These are phyloP conservation scores for Lycopodina hypogea DNA, from an alignment of 37 sponge, comb jelly and placozoan species.

Conservation along the genomic window DNA sequence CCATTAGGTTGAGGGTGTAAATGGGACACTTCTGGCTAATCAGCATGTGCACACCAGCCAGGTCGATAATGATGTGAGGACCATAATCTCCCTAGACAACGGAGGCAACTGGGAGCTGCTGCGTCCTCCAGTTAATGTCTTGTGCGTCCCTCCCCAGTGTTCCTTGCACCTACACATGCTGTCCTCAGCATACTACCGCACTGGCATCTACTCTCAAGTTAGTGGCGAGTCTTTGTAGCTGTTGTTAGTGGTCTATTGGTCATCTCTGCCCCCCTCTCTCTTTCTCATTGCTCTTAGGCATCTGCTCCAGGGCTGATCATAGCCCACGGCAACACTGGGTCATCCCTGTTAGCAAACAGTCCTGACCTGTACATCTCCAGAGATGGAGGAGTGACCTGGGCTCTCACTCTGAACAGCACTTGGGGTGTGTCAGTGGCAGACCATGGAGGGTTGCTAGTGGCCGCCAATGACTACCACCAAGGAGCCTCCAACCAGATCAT, in stretches of 20 bases:
- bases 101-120: constrained; percentile 71
- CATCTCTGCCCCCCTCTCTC: background rate
- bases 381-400: constrained; percentile 76
- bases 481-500: constrained; percentile 23
- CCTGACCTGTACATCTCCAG: constrained; percentile 71
- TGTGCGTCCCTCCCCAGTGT: constrained; percentile 57
- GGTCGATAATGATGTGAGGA: constrained; percentile 13
- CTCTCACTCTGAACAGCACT: constrained; percentile 39
- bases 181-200: constrained; percentile 45
- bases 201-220: constrained; percentile 64
- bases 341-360: background rate
- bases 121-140: constrained; percentile 10
- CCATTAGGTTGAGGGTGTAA: constrained; percentile 58
- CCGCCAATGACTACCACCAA: constrained; percentile 69
- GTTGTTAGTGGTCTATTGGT: background rate
- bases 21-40: constrained; percentile 71
- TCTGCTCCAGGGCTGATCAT: constrained; percentile 70
- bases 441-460: constrained; percentile 78
- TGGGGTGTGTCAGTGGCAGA: constrained; percentile 69
- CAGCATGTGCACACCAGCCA: constrained; percentile 41
- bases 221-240: no score
- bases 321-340: constrained; percentile 67
- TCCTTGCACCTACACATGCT: constrained; percentile 82
- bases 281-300: background rate
- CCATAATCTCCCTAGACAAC: constrained; percentile 64